Evolutionary conservation across 1,140 invertebrate genomes (phyloP), one percentile per base, ranked within the genome.

Genomic region (Ruditapes philippinarum): DNA sequence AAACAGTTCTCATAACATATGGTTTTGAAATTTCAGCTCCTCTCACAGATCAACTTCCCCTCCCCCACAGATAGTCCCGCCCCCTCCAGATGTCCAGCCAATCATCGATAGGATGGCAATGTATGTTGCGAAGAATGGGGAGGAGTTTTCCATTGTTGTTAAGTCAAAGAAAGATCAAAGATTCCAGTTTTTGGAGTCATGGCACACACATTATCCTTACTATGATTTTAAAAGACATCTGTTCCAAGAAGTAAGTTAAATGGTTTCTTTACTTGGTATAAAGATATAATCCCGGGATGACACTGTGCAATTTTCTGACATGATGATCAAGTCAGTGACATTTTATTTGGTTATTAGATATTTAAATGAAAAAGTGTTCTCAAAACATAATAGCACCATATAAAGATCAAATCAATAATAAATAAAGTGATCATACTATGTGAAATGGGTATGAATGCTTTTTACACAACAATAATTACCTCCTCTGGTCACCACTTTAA

Each of bases 41-140:
- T 7, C n/a, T 1, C 57, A 25, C 2, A 78, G 74, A 54, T 33
- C 74, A 54, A 54, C 9, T 17, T 78, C 49, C 4, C 76, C 85
- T 36, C 82, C 86, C 33, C 57, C 88, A 4, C 86, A 91, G 68
- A 94, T 96, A 42, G 87, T 95, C n/a, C 98, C 98, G 25, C 97
- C 97, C 7, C 97, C 98, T 0, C 97, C 97, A 14, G 98, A 98
- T 83, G 96, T 98, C 9, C 97, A 98, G 94, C 97, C 98, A 57
- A 98, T 99, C 11, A 98, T 99, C 74, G 98, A 99, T 95, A 99
- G 99, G 96, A 99, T 99, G 97, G 98, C 98, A 1, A 97, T 97
- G 84, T 99, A 99, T 94, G 98, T 99, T 0, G 97, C 98, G 0
- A 98, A 98, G 93, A 99, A 99, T 96, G 99, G 99, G 0, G 96